Evolutionary conservation across 1,140 invertebrate species (phyloP).

Genomic region (Magallana angulata): DNA sequence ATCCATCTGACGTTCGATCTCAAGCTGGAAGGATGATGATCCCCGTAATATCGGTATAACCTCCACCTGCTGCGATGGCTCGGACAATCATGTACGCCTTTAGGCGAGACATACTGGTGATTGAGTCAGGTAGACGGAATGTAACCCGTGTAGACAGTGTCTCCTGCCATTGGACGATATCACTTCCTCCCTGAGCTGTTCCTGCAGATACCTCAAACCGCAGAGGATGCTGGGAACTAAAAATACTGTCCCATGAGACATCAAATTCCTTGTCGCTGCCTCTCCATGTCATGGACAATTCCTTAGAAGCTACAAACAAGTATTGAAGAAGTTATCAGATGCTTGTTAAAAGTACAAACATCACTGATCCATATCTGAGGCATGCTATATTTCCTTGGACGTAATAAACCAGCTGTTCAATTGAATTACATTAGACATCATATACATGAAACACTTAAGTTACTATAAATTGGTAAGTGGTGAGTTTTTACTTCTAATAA

Average conservation of each 20-base stretch:
- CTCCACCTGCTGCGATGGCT: conserved; percentile 29
- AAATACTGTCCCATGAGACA: conserved; percentile 46
- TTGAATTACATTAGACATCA: no score
- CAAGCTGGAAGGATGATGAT: conserved; percentile 19
- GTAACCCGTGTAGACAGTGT: conserved; percentile 38
- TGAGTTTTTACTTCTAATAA: not conserved
- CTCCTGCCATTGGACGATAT: conserved; percentile 57
- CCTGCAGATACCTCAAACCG: conserved; percentile 55
- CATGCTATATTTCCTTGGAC: not conserved
- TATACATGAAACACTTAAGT: no score
- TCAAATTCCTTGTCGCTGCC: not conserved
- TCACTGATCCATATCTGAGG: no score
- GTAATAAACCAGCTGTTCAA: no score
- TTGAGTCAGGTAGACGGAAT: not conserved
- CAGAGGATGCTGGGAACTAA: conserved; percentile 31
- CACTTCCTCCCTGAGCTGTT: conserved; percentile 45
- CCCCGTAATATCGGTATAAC: not conserved
- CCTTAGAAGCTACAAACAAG: not conserved
- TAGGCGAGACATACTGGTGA: not conserved
- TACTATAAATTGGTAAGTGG: no score
- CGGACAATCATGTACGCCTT: conserved; percentile 32
- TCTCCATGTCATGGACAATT: not conserved
- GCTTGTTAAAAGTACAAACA: no score
- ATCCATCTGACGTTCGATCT: not conserved
- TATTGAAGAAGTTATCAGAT: no score